phyloP scores from a whole-genome alignment of 2,888 invertebrate genomes.

The Trachelus troglodyta region DNA sequence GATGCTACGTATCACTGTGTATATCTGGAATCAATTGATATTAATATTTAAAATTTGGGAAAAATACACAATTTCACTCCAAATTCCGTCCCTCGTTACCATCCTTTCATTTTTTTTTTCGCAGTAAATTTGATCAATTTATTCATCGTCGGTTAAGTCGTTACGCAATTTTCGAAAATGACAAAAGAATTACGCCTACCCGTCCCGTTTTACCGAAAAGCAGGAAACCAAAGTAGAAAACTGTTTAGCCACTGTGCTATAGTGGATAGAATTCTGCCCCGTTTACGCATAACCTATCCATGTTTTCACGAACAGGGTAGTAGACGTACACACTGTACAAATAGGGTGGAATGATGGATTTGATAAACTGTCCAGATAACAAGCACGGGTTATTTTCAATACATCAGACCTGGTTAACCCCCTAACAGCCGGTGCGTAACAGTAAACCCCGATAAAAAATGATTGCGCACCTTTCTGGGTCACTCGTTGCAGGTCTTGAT shows the following conservation, averaged over 20 bases:
- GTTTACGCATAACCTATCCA: slow-evolving; percentile 10
- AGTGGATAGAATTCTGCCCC: not conserved
- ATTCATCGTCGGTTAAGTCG: not conserved
- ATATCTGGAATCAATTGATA: slow-evolving; percentile 30
- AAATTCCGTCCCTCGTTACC: not conserved
- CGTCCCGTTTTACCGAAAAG: not conserved
- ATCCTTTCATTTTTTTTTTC: not conserved
- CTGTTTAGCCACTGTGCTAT: not conserved
- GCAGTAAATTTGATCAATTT: not conserved
- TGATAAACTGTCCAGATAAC: slow-evolving; percentile 50
- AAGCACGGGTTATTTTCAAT: slow-evolving; percentile 49
- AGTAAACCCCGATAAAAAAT: slow-evolving; percentile 9
- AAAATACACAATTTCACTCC: not conserved
- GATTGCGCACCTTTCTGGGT: slow-evolving; percentile 24
- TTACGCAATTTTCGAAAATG: not conserved
- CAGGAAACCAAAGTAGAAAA: not conserved
- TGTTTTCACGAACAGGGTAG: slow-evolving; percentile 5
- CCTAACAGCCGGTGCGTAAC: slow-evolving; percentile 2
- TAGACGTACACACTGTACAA: slow-evolving; percentile 16
- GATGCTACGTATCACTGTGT: slow-evolving; percentile 27
- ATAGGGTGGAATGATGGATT: slow-evolving; percentile 48
- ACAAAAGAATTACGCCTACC: not conserved
- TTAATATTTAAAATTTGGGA: not conserved
- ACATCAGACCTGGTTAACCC: slow-evolving; percentile 46
- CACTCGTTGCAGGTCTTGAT: slow-evolving; percentile 33